phyloP scores from a whole-genome alignment of 2,113 vertebrate genomes.

The Marmota flaviventris region DNA sequence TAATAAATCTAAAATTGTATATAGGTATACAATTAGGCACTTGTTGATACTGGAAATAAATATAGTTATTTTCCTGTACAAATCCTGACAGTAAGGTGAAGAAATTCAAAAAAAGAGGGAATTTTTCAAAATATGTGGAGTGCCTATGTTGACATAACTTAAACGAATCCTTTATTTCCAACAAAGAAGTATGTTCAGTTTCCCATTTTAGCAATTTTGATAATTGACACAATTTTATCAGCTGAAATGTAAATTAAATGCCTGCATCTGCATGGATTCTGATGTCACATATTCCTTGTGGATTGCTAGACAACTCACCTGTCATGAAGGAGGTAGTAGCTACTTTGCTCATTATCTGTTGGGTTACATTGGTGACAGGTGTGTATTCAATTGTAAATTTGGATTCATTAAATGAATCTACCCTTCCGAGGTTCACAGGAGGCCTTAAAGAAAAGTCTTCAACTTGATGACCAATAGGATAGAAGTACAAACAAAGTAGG shows the following conservation, averaged over 20 bases:
- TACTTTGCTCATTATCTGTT: conserved; percentile 82
- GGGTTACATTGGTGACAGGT: conserved; percentile 66
- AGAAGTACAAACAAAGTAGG: neutral
- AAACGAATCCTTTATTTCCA: neutral
- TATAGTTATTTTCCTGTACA: neutral
- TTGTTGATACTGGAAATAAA: neutral
- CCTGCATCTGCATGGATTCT: neutral
- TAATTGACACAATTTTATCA: neutral
- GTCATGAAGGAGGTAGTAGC: conserved; percentile 59
- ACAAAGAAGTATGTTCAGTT: neutral
- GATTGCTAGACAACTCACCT: conserved; percentile 55
- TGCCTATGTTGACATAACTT: neutral
- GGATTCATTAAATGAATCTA: conserved; percentile 46
- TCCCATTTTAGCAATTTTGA: neutral
- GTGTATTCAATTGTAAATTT: conserved; percentile 47
- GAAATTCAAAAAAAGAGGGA: neutral
- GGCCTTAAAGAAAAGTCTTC: neutral
- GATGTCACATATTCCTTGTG: neutral
- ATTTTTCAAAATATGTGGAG: neutral
- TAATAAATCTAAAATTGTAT: neutral
- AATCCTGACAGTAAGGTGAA: neutral
- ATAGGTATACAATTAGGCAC: neutral
- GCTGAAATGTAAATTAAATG: neutral
- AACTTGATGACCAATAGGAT: rapidly evolving
- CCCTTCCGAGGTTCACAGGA: conserved; percentile 40